phyloP scores from a whole-genome alignment of 2,888 invertebrate genomes.

The Leucophenga montana region DNA sequence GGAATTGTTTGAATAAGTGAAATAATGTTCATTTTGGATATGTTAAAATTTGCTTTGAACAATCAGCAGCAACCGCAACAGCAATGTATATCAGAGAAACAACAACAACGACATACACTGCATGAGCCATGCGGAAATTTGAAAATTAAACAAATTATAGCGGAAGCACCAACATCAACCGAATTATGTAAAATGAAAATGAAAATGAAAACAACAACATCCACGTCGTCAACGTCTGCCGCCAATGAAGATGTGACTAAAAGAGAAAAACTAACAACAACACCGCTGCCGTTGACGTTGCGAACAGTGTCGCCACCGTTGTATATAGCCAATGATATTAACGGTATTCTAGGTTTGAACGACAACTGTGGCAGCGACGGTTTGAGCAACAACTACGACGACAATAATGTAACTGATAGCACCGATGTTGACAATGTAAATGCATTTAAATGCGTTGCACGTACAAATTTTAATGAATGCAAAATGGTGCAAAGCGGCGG shows the following conservation, averaged over 20 bases:
- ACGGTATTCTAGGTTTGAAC: conserved; percentile 42
- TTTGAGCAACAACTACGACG: conserved; percentile 7
- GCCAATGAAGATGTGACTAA: conserved; percentile 29
- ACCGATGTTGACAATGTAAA: background rate
- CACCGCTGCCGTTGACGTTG: conserved; percentile 30
- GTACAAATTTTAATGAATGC: background rate
- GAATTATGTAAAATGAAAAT: conserved; percentile 46
- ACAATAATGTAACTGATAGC: background rate
- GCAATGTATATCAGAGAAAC: conserved; percentile 32
- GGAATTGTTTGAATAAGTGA: background rate
- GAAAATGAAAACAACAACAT: conserved; percentile 43
- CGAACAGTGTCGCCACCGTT: conserved; percentile 16
- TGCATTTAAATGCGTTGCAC: background rate
- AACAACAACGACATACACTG: conserved; percentile 16
- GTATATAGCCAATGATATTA: conserved; percentile 40
- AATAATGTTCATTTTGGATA: conserved; percentile 59
- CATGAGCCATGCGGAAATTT: conserved; percentile 4
- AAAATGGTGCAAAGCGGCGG: conserved; percentile 9
- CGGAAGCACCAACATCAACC: conserved; percentile 35
- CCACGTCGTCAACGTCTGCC: conserved; percentile 23
- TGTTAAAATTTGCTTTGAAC: conserved; percentile 56
- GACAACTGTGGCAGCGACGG: conserved; percentile 17
- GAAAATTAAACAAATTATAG: conserved; percentile 3
- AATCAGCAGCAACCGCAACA: conserved; percentile 36
- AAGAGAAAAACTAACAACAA: conserved; percentile 20